Evolutionary conservation across 2,888 invertebrate species (phyloP).

Genomic region (Phortica magna): DNA sequence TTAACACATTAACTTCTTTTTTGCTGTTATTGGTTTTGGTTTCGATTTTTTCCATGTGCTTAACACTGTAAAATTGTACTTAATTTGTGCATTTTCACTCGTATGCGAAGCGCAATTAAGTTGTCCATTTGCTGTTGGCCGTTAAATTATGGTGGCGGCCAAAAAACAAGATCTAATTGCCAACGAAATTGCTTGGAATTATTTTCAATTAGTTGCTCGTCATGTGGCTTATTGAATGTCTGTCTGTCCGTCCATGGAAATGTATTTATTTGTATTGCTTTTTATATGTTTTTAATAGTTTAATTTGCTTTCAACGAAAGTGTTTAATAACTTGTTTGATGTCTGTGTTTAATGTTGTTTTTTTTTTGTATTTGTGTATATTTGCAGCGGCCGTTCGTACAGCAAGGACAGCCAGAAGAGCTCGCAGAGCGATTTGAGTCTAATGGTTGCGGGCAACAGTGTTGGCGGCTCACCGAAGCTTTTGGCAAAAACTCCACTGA

Average conservation of each 20-base stretch:
- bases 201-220: constrained; percentile 1
- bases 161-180: background rate
- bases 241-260: background rate
- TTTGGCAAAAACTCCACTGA: constrained; percentile 79
- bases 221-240: background rate
- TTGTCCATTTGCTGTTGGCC: constrained; percentile 11
- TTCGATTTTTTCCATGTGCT: background rate
- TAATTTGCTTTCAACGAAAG: constrained; percentile 8
- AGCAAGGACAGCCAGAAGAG: constrained; percentile 83
- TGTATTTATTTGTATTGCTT: background rate
- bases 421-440: constrained; percentile 85
- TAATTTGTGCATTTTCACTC: background rate
- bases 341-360: constrained; percentile 9
- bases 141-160: background rate
- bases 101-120: constrained; percentile 37
- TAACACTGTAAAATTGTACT: background rate
- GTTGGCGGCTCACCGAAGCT: constrained; percentile 68
- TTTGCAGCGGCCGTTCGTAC: constrained; percentile 77
- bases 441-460: constrained; percentile 69
- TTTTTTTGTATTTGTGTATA: constrained; percentile 37
- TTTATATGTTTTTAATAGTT: constrained; percentile 17
- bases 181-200: constrained; percentile 5
- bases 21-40: background rate
- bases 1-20: constrained; percentile 12
- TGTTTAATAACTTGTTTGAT: constrained; percentile 20